Conservation (phyloP, 1,140 invertebrate genomes). For the Subanguina moxae region DNA sequence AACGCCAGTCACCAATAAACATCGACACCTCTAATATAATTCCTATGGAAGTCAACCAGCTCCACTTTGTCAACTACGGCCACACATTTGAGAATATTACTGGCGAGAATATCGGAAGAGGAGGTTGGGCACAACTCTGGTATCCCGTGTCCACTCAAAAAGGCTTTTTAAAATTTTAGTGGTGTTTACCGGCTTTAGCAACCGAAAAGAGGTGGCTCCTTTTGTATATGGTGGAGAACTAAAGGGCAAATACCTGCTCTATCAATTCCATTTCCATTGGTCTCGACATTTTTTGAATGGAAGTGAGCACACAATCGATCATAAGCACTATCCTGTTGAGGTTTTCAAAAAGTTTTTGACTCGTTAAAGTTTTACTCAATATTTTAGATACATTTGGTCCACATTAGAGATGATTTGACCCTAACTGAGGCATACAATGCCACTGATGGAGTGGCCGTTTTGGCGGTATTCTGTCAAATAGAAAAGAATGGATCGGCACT, state of each 20-base stretch:
- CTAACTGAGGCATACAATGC: slow-evolving; percentile 21
- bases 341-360: slow-evolving; percentile 20
- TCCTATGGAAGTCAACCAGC: slow-evolving; percentile 35
- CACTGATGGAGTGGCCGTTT: slow-evolving; percentile 46
- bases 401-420: slow-evolving; percentile 36
- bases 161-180: neutral
- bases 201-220: slow-evolving; percentile 23
- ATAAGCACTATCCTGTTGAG: slow-evolving; percentile 61
- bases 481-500: slow-evolving; percentile 21
- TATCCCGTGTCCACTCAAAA: neutral
- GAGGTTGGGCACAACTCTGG: slow-evolving; percentile 30
- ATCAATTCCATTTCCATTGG: slow-evolving; percentile 81
- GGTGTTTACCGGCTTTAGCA: slow-evolving; percentile 1
- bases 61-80: slow-evolving; percentile 56
- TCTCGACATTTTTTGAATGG: slow-evolving; percentile 75
- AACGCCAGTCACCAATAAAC: slow-evolving; percentile 55
- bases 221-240: slow-evolving; percentile 68
- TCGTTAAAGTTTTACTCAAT: no score
- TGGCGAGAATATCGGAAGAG: slow-evolving; percentile 48
- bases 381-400: slow-evolving; percentile 42
- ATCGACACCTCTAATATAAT: slow-evolving; percentile 51
- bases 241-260: slow-evolving; percentile 71
- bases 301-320: slow-evolving; percentile 80
- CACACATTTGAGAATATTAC: slow-evolving; percentile 35
- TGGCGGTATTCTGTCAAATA: slow-evolving; percentile 41